Evolutionary conservation across 2,797 vertebrate species (phyloP), one percentile per base, ranked within the genome.

Genomic region (Vultur gryphus): DNA sequence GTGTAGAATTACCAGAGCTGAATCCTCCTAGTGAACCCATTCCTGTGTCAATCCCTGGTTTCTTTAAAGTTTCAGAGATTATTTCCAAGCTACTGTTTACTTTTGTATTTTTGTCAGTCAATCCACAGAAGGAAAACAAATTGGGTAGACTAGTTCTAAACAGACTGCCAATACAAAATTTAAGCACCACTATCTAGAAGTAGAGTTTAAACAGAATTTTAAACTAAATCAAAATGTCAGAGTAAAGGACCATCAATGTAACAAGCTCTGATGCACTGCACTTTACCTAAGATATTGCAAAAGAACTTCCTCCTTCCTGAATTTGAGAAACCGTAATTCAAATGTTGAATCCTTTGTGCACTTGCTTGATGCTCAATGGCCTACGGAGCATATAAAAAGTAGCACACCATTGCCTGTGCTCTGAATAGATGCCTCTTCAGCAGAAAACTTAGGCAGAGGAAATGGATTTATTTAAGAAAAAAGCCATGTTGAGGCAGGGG

Each of bases 211-310:
- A 96, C 90, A 92, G 93, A 96, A 96, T 96, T 94, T 92, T 95
- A 90, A 95, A 97, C 88, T 90, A 95, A 93, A 94, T 90, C 91
- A 93, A 95, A 97, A 97, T 95, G 90, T 97, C 93, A 96, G 71
- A 83, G 88, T 39, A 89, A 90, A 90, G 64, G 66, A 66, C 88
- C 90, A 73, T 94, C 88, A 90, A 20, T 19, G 55, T 89, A 93
- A 92, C 44, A n/a, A 77, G 80, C 80, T 92, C 69, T 76, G 90
- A 89, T 89, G 93, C 44, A 12, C 55, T 89, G 83, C 87, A 82
- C 80, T 89, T 90, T 82, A 94, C 67, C 59, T 57, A 94, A 83
- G 70, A 73, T 54, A 59, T 5, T 84, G 86, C 61, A 59, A 31
- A 72, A 75, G 51, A 75, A 43, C 41, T 59, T 89, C 23, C 41